phyloP scores from a whole-genome alignment of 1,140 invertebrate species.

The Bombus affinis region DNA sequence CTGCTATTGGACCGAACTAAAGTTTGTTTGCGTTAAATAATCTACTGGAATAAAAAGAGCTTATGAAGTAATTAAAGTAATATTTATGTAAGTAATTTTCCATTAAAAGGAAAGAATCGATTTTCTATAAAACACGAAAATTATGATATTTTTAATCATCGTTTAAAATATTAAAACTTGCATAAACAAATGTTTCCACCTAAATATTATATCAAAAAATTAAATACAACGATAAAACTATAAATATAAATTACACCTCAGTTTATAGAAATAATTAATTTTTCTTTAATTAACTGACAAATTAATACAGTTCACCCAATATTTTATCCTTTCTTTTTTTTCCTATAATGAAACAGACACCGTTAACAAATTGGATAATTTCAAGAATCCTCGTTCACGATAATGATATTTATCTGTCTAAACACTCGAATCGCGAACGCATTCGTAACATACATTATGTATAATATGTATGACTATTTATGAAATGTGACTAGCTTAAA shows the following conservation, averaged over 20 bases:
- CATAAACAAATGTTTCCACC: background rate
- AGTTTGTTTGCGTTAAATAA: background rate
- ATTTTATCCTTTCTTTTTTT: background rate
- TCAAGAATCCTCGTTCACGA: background rate
- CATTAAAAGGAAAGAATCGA: background rate
- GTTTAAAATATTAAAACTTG: background rate
- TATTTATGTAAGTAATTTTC: background rate
- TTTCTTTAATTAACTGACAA: background rate
- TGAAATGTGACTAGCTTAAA: conserved; percentile 64
- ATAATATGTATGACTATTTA: conserved; percentile 48
- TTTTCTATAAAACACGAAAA: too few relatives aligned
- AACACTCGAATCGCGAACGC: conserved; percentile 16
- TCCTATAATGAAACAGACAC: background rate
- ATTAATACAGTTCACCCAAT: background rate
- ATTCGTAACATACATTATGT: background rate
- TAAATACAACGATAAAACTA: background rate
- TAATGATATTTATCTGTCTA: background rate
- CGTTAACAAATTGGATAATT: background rate
- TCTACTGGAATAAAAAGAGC: background rate
- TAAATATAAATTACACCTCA: background rate
- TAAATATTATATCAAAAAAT: background rate
- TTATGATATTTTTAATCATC: background rate
- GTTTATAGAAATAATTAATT: background rate
- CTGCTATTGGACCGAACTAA: background rate
- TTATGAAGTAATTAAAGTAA: background rate